These are phyloP conservation scores for Aurelia aurita DNA, from an alignment of 30 jellyfish, hydroid and myxozoan genomes.

Conservation along the genomic window DNA sequence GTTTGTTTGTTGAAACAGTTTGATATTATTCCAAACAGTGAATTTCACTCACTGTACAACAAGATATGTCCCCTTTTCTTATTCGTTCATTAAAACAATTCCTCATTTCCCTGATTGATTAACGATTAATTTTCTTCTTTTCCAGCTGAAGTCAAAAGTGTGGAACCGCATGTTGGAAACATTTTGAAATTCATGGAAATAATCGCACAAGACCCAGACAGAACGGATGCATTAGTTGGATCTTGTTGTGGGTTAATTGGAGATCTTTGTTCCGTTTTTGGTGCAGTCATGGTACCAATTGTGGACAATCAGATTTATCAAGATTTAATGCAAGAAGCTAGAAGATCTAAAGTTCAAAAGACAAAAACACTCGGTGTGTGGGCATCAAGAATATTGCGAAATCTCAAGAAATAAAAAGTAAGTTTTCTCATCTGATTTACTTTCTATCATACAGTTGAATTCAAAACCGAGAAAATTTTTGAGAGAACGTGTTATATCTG, in stretches of 20 bases:
- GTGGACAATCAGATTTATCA: constrained; percentile 78
- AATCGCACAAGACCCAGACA: constrained; percentile 92
- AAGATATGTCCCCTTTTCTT: too few species aligned
- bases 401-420: constrained; percentile 75
- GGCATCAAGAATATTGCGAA: constrained; percentile 95
- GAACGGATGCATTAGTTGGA: constrained; percentile 94
- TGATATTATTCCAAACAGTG: too few species aligned
- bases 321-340: constrained; percentile 94
- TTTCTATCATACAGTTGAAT: too few species aligned
- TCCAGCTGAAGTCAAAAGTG: constrained; percentile 86
- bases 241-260: constrained; percentile 98
- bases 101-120: too few species aligned
- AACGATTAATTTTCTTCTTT: not conserved
- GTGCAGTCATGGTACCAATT: constrained; percentile 76
- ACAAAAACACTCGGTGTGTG: constrained; percentile 95
- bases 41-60: too few species aligned
- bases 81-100: too few species aligned
- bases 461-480: too few species aligned
- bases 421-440: not conserved
- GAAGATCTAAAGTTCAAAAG: constrained; percentile 90
- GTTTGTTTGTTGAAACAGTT: too few species aligned
- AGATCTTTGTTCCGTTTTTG: constrained; percentile 93
- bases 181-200: constrained; percentile 83
- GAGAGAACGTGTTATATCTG: too few species aligned
- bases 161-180: constrained; percentile 77